Base-by-base conservation (phyloP, 2,888 invertebrate species). In the Hypselothyrea guttata region DNA sequence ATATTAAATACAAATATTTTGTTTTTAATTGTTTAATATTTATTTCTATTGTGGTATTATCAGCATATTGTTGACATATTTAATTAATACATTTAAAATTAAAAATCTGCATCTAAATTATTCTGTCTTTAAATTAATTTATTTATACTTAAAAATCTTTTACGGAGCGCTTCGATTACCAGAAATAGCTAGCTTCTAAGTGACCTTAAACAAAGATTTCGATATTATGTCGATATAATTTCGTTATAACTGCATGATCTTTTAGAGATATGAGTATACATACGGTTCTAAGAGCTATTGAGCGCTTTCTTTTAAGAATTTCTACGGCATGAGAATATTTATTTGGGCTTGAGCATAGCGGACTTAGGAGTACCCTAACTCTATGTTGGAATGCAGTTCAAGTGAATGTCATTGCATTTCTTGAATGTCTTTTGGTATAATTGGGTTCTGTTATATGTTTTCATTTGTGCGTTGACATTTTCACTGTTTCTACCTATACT, bases 361-460 rank as follows among this genome's bases (percentile, higher is more conserved):
- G 11, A 42, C 9, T 38, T 22, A 11, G 46, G 12, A 33, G 57
- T 66, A 44, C 22, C 40, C 51, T 48, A 38, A 13, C n/a, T 40
- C 22, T 5, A 30, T 30, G 27, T 42, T 41, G 27, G 33, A 45
- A 37, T 59, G 52, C 53, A 55, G 35, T 63, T 71, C 33, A 46
- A 59, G 51, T 64, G 74, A 22, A 45, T 71, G 77, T 77, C 62
- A 38, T 38, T 16, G 30, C 54, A 33, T 22, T n/a, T 37, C 11
- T 34, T 4, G 4, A 8, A 16, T 22, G 37, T 46, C 16, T 33
- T 35, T 33, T 15, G 18, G 16, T 54, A 41, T 35, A 11, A 13
- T 13, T 35, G 9, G 16, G 35, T 18, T 45, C 30, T 28, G 5
- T 9, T 16, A 46, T 47, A 34, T 7, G 11, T 37, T 18, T 33